Evolutionary conservation across 2,888 invertebrate species (phyloP), one percentile per base, ranked within the genome.

Genomic region (Lamproptera curius): DNA sequence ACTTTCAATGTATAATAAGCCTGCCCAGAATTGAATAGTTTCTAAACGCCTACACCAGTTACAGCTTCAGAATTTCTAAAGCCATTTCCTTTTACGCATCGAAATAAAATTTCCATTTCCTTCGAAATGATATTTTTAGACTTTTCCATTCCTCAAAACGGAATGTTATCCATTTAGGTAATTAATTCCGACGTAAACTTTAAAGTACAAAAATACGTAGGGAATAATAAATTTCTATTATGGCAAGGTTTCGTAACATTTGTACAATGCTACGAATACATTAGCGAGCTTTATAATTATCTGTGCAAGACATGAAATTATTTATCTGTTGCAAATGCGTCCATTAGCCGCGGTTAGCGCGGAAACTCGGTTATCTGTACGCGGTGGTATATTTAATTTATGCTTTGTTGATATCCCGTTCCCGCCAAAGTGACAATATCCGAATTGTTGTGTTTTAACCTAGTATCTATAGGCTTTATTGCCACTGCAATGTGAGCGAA

Each of bases 311-410:
- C 37, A 42, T 33, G 26, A 33, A 33, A 38, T 47, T 42, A 47
- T 47, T 42, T 47, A 47, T 42, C 38, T 42, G 33, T 39, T 38
- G 42, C 47, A 42, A 42, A 47, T 26, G 47, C 42, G 42, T 42
- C 47, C 47, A 47, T 47, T 47, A 47, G 47, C 33, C 42, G 47
- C 23, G 37, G 47, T 42, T 42, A 47, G 38, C 33, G 42, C 47
- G 42, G 42, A 47, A 47, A 38, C 38, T 47, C 47, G 20, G 42
- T 47, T 47, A 47, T 47, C 47, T 42, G 37, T 33, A 37, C 37
- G 31, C 16, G 37, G n/a, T n/a, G n/a, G 38, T 23, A 42, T 47
- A 37, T 40, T 37, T 47, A 47, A 47, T 47, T 47, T 47, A 47
- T 47, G 47, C 38, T 38, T 42, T 42, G 47, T 47, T 42, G 42